These are phyloP conservation scores for Phengaris arion DNA, from an alignment of 2,888 invertebrate species.

Conservation along the genomic window DNA sequence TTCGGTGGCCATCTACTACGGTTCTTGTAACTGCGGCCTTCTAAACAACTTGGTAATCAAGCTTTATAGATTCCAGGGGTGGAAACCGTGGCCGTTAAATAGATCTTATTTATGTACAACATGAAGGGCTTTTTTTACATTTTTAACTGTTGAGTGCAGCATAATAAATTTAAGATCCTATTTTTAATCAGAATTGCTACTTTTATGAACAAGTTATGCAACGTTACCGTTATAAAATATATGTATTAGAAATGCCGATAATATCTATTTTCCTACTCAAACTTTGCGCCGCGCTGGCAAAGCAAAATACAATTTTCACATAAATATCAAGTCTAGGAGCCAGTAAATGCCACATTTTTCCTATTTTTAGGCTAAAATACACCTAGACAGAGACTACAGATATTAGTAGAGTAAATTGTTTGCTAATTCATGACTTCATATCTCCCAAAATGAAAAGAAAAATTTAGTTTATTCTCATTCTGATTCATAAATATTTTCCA, in stretches of 20 bases:
- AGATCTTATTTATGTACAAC: not conserved
- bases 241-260: constrained; percentile 2
- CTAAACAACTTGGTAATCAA: constrained; percentile 4
- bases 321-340: constrained; percentile 3
- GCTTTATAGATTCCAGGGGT: constrained; percentile 8
- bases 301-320: constrained; percentile 6
- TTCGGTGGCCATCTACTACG: not conserved
- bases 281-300: constrained; percentile 4
- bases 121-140: too few species aligned
- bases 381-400: too few species aligned
- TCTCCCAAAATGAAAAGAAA: too few species aligned
- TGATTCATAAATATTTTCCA: too few species aligned
- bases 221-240: not conserved
- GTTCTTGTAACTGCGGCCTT: not conserved
- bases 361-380: not conserved
- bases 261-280: constrained; percentile 4
- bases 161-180: too few species aligned
- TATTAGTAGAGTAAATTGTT: too few species aligned
- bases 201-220: not conserved
- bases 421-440: too few species aligned
- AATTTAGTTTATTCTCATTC: too few species aligned
- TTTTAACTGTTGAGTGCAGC: too few species aligned
- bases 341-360: not conserved
- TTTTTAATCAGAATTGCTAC: too few species aligned
- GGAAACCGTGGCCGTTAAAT: not conserved